Conservation (phyloP, 2,797 vertebrate genomes). For the Galagoides demidoff region DNA sequence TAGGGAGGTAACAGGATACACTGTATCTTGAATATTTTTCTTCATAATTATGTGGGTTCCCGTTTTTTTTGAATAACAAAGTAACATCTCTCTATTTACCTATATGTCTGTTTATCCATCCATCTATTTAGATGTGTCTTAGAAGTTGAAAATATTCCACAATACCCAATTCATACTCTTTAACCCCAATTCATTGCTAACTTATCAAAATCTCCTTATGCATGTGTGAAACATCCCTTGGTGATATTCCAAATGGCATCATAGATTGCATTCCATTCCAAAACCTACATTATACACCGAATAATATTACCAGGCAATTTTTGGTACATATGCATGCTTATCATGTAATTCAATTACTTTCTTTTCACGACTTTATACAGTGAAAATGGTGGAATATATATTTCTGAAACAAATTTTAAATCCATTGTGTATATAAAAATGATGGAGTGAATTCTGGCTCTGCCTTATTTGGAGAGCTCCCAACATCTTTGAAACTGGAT, state of each 20-base stretch:
- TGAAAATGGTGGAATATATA: background rate
- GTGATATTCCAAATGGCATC: background rate
- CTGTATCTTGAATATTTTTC: slow-evolving; percentile 28
- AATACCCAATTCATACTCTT: background rate
- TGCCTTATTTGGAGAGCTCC: background rate
- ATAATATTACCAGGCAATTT: background rate
- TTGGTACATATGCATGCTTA: background rate
- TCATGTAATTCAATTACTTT: background rate
- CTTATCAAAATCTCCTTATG: background rate
- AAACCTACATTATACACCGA: background rate
- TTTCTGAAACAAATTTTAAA: slow-evolving; percentile 33
- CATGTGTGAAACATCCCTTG: background rate
- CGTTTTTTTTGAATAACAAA: slow-evolving; percentile 36
- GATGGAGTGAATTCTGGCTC: background rate
- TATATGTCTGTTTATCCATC: background rate
- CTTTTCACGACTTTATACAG: background rate
- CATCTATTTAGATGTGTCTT: background rate
- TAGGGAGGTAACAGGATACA: background rate
- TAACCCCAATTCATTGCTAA: background rate
- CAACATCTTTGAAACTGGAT: background rate
- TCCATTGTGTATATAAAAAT: background rate
- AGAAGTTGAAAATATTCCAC: background rate
- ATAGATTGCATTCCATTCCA: background rate
- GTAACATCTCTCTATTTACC: background rate
- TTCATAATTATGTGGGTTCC: background rate